These are phyloP conservation scores for Epizoanthus rinbou DNA, from an alignment of 92 coral and sea anemone genomes.

Conservation along the genomic window DNA sequence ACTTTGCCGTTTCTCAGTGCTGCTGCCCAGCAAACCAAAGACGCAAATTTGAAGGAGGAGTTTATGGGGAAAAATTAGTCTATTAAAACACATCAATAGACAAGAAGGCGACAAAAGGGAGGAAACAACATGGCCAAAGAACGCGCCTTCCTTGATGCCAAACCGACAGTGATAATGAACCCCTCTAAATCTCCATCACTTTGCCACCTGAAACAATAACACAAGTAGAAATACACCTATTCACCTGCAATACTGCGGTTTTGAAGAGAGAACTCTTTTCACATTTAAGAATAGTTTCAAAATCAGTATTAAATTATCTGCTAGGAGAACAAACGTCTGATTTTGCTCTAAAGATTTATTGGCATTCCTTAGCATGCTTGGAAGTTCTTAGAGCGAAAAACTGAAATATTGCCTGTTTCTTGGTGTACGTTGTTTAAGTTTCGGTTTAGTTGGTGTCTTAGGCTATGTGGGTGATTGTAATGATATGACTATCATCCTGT, in stretches of 20 bases:
- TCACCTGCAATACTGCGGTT: not conserved
- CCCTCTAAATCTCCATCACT: not conserved
- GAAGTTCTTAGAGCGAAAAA: slow-evolving; percentile 20
- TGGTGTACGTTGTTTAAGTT: not conserved
- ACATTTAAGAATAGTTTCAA: not conserved
- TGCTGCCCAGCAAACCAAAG: not conserved
- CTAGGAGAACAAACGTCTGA: too few relatives aligned
- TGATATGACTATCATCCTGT: slow-evolving; percentile 24
- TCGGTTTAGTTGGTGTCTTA: not conserved
- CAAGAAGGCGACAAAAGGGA: not conserved
- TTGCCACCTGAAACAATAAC: slow-evolving; percentile 1
- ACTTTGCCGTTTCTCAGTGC: not conserved
- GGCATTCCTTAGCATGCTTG: slow-evolving; percentile 48
- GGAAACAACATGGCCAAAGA: not conserved
- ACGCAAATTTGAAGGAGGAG: not conserved
- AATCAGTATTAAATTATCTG: not conserved
- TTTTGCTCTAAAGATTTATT: not conserved
- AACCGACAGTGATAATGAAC: not conserved
- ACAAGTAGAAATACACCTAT: not conserved
- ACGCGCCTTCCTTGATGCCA: not conserved
- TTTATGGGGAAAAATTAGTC: not conserved
- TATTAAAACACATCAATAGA: not conserved
- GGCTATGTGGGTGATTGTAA: slow-evolving; percentile 26
- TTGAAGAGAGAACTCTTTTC: not conserved
- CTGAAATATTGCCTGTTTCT: not conserved